Evolutionary conservation across 2,888 invertebrate genomes (phyloP), one percentile per base, ranked within the genome.

Genomic region (Drosophila kanekoi): DNA sequence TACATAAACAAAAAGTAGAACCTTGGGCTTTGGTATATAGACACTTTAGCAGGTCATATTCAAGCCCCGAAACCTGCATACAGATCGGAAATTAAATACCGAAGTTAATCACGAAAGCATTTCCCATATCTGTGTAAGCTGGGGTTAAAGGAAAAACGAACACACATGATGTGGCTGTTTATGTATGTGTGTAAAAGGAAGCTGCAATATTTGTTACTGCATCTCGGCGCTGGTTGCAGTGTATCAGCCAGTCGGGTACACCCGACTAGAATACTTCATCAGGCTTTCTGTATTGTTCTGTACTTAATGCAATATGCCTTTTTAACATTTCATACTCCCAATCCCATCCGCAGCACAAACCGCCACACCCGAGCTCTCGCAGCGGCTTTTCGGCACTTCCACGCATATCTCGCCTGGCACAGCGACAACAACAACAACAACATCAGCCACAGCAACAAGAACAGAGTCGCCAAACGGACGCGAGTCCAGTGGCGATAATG

Each of bases 321-420:
- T 9, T 18, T n/a, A 51, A 14, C 18, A 18, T 33, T 5, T 0
- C 13, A 16, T 32, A 14, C n/a, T 4, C 0, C 13, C 13, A 11
- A 44, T n/a, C 10, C 35, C 32, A 1, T 14, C 62, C 69, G 6
- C 66, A 83, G 80, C 87, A 77, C 58, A 72, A 77, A 87, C 89
- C 23, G 87, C 89, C 28, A 89, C 91, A 11, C 90, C 92, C 0
- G 92, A 92, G 76, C 79, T 92, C 11, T 92, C 92, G 11, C 92
- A 92, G 75, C 82, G 92, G 37, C 88, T 92, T 1, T 91, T 92
- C 45, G 92, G 92, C 14, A 63, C 72, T 11, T 40, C 73, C 1
- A 69, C 77, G 13, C 48, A 65, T 10, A 52, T 62, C 16, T 60
- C 69, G n/a, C 20, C 49, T 0, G n/a, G 28, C 28, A 28, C 61